phyloP scores from a whole-genome alignment of 2,113 vertebrate genomes.

The Miniopterus natalensis region DNA sequence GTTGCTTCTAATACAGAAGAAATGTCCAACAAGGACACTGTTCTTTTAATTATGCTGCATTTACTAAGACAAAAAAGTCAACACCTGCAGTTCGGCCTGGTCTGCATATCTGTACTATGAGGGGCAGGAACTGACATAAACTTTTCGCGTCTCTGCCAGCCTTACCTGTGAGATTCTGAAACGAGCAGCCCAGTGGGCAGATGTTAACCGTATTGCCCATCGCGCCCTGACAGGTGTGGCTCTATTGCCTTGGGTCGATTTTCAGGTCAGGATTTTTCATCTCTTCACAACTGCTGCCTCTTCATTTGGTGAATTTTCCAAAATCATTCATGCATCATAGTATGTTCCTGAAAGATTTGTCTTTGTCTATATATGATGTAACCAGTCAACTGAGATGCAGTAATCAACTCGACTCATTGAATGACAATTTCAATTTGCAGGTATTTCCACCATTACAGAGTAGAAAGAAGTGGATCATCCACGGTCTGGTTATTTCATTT shows the following conservation, averaged over 20 bases:
- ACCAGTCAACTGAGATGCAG: not conserved
- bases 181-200: not conserved
- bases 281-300: not conserved
- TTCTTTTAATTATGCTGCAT: not conserved
- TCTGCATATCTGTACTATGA: not conserved
- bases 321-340: constrained; percentile 39
- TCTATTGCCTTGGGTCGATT: not conserved
- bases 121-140: not conserved
- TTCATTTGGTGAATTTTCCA: constrained; percentile 40
- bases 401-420: not conserved
- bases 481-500: constrained; percentile 54
- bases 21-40: not conserved
- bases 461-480: constrained; percentile 36
- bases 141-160: not conserved
- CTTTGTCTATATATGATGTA: not conserved
- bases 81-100: not conserved
- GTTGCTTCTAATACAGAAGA: constrained; percentile 23
- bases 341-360: constrained; percentile 40
- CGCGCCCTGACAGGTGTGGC: not conserved
- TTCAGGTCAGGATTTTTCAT: constrained; percentile 19
- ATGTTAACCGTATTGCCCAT: not conserved
- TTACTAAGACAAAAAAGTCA: not conserved
- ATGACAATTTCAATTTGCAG: constrained; percentile 45
- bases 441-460: not conserved
- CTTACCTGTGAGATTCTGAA: not conserved